Percentiles rank a stretch among this genome's conserved stretches.
Evolutionary conservation across 2,797 vertebrate species (phyloP).

Genomic region (Tapirus indicus): DNA sequence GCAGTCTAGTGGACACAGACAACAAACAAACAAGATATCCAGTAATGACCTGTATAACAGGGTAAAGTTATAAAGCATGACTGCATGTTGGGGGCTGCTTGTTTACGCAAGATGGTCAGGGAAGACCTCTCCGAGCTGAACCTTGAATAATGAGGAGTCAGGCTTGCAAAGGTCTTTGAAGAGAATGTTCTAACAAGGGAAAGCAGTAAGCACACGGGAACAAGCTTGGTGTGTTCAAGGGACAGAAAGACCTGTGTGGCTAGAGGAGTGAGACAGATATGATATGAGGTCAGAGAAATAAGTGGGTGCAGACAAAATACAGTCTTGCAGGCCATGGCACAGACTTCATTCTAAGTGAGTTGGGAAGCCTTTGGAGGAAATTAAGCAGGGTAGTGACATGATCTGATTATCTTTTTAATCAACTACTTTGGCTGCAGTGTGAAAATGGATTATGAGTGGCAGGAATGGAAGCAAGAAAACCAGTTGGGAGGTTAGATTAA

Average conservation of each 20-base stretch:
- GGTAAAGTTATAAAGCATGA: not conserved
- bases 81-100: not conserved
- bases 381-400: not conserved
- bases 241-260: not conserved
- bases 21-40: not conserved
- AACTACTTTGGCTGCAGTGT: not conserved
- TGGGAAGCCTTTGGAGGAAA: conserved; percentile 30
- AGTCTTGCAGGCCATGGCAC: not conserved
- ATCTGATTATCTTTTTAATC: not conserved
- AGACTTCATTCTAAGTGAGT: not conserved
- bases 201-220: not conserved
- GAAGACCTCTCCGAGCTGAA: not conserved
- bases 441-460: not conserved
- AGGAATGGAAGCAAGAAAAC: not conserved
- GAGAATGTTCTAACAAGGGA: not conserved
- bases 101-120: not conserved
- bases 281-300: not conserved
- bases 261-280: not conserved
- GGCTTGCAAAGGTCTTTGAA: not conserved
- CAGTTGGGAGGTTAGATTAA: not conserved
- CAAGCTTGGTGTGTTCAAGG: not conserved
- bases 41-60: not conserved
- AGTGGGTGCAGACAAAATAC: not conserved
- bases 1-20: not conserved
- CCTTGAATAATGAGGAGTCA: not conserved